Evolutionary conservation across 2,797 vertebrate species (phyloP).

Genomic region (Squalus acanthias): DNA sequence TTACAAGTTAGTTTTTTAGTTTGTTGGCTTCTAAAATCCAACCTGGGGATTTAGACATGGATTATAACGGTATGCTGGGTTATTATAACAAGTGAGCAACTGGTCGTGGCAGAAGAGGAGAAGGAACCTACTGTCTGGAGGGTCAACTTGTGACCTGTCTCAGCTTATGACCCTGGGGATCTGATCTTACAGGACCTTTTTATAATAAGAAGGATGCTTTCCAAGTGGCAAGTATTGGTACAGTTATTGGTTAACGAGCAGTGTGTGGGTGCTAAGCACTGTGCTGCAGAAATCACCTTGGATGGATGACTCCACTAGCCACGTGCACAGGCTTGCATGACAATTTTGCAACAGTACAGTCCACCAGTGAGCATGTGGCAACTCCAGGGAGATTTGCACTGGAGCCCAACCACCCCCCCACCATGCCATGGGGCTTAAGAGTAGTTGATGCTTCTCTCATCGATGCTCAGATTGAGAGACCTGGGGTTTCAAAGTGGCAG

Average conservation of each 20-base stretch:
- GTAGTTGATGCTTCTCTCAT: background rate
- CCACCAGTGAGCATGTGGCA: background rate
- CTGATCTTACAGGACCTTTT: background rate
- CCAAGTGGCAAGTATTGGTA: background rate
- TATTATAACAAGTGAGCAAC: background rate
- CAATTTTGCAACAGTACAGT: background rate
- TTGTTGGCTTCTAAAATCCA: background rate
- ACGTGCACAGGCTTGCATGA: background rate
- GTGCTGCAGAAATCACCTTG: background rate
- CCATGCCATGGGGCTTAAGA: background rate
- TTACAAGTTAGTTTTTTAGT: background rate
- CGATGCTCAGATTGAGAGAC: background rate
- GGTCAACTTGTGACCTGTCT: background rate
- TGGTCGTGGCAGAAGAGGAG: background rate
- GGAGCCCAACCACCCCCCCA: background rate
- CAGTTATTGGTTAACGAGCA: background rate
- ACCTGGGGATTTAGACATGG: background rate
- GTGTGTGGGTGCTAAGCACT: background rate
- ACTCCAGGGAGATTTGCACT: background rate
- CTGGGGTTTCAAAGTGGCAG: background rate
- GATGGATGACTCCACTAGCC: background rate
- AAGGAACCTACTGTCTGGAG: background rate
- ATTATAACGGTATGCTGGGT: background rate
- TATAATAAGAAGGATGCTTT: background rate
- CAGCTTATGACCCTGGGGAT: background rate